Conservation (phyloP, 2,888 invertebrate genomes). For the Coecobrya sp. region DNA sequence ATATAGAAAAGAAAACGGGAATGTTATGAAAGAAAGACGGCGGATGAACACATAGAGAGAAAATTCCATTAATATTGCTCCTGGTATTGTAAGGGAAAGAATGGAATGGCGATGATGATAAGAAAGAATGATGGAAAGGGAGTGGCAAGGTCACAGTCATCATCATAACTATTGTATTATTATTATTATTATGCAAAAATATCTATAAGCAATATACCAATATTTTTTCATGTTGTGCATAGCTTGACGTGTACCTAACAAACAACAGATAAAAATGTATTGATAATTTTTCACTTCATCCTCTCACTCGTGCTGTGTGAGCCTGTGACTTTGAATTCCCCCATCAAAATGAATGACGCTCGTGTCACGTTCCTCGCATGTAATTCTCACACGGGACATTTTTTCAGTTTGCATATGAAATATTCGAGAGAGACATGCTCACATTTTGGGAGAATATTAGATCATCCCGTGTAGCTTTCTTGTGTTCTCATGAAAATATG, state of each 20-base stretch:
- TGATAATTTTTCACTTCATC: neutral
- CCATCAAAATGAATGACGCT: neutral
- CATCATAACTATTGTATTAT: neutral
- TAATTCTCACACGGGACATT: conserved; percentile 10
- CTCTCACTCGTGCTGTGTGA: neutral
- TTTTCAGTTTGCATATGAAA: neutral
- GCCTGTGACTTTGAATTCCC: neutral
- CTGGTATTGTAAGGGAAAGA: neutral
- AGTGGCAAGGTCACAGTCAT: conserved; percentile 65
- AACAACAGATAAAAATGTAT: neutral
- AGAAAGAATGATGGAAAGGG: conserved; percentile 25
- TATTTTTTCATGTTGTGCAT: neutral
- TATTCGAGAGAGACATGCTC: neutral
- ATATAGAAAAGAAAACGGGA: neutral
- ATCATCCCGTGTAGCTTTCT: neutral
- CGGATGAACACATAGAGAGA: neutral
- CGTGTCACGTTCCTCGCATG: neutral
- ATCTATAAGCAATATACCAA: conserved; percentile 4
- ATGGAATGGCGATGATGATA: conserved; percentile 32
- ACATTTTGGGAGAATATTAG: no score
- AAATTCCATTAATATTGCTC: neutral
- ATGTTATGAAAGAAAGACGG: neutral
- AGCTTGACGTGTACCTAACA: neutral
- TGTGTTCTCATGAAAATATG: neutral
- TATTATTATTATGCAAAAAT: neutral